Evolutionary conservation across 2,797 vertebrate species (phyloP).

Genomic region (Aplochiton taeniatus): DNA sequence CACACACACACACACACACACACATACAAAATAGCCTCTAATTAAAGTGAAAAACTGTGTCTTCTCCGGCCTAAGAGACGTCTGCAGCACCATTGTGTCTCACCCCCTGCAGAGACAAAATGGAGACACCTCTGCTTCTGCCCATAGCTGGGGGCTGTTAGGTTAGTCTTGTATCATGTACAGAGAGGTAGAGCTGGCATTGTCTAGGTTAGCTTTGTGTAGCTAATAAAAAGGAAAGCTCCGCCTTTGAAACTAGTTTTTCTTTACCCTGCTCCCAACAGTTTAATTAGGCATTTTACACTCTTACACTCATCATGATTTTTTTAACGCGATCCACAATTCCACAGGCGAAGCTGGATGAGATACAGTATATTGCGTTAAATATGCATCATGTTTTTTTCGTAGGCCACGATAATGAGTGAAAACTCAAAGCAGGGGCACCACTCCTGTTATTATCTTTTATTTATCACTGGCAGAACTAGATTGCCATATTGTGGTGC

Average conservation of each 20-base stretch:
- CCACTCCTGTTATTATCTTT: too few species aligned
- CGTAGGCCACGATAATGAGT: constrained; percentile 2
- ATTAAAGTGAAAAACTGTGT: too few species aligned
- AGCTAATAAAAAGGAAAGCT: neutral
- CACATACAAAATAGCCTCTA: too few species aligned
- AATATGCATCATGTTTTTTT: constrained; percentile 1
- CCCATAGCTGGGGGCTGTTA: neutral
- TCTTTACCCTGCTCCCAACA: neutral
- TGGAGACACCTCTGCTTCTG: neutral
- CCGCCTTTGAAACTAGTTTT: neutral
- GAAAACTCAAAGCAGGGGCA: constrained; percentile 6
- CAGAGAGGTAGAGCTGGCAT: too few species aligned
- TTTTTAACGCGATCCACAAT: constrained; percentile 23
- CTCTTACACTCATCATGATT: neutral
- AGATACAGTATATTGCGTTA: neutral
- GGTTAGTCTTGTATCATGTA: too few species aligned
- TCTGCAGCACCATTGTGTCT: neutral
- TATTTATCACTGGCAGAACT: too few species aligned
- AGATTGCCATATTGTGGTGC: too few species aligned
- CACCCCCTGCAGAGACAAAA: neutral
- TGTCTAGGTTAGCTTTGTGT: neutral
- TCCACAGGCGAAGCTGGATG: constrained; percentile 5
- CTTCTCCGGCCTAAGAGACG: too few species aligned
- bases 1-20: too few species aligned
- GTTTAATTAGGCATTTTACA: neutral